Base-by-base conservation (phyloP, 1,140 invertebrate genomes). In the Heliothis subflexa region DNA sequence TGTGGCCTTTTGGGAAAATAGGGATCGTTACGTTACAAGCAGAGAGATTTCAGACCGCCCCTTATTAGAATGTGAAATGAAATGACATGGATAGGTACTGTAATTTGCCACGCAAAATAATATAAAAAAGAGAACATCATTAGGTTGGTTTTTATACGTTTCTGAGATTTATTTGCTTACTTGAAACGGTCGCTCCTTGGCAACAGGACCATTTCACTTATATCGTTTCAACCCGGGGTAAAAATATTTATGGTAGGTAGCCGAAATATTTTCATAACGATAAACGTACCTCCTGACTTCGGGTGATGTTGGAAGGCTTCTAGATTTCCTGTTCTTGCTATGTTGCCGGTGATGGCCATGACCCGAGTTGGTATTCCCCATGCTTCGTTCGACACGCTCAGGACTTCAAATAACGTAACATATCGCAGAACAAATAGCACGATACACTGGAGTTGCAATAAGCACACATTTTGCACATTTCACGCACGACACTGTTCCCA, bases 281-380 rank as follows among this genome's bases (percentile, higher is more conserved):
- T 21, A 66, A 33, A 66, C 62, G 33, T 89, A 95, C 94, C 94
- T 94, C 83, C 94, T 89, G 25, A 95, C 94, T 93, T 95, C 94
- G 64, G 94, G 94, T 12, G 93, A 94, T 16, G 94, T 95, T 55
- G 94, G 94, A 78, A 95, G 82, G 81, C 94, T 95, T 72, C 94
- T 87, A 18, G 91, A 94, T 81, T 94, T 94, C 78, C 94, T 89
- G 81, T 84, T 91, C 78, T 94, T 94, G 79, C 84, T 87, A 78
- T 87, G 83, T n/a, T 92, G 88, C 40, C 89, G 84, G 16, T 88
- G 71, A 52, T 92, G 89, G 28, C 88, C 89, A 57, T 90, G 89
- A 0, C 93, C 93, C 4, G 92, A 94, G 78, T 93, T 94, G 21
- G 93, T 88, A 78, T 95, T 95, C 33, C 94, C 94, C 94, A 95